Conservation (phyloP, 2,113 vertebrate genomes). For the Guaruba guarouba region DNA sequence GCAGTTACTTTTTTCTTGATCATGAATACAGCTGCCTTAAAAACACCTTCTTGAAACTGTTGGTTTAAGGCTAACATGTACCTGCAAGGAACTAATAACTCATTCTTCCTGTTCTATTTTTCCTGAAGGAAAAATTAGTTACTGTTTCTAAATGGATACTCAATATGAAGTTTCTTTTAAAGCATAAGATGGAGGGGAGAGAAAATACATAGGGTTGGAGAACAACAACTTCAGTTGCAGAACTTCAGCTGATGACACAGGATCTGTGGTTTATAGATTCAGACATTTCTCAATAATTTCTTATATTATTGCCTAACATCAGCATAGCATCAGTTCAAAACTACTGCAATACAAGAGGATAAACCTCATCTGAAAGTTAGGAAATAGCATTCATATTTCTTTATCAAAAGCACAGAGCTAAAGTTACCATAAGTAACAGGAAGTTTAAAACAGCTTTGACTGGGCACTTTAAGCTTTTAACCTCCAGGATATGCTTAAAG, state of each 20-base stretch:
- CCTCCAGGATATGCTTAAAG: neutral
- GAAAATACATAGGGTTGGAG: neutral
- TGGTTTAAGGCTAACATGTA: neutral
- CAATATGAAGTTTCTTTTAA: neutral
- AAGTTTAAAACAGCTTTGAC: neutral
- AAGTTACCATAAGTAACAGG: neutral
- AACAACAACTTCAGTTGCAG: neutral
- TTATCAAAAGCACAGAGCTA: neutral
- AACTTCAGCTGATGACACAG: neutral
- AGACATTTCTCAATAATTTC: neutral
- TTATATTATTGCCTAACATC: neutral
- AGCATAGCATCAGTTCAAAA: neutral
- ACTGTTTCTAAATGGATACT: neutral
- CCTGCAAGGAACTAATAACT: neutral
- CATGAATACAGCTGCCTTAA: neutral
- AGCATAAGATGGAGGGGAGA: neutral
- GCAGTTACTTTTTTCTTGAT: neutral
- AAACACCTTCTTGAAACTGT: neutral
- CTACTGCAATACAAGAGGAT: neutral
- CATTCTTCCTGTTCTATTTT: neutral
- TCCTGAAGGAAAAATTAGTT: neutral
- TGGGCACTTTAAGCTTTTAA: neutral
- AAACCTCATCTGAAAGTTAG: neutral
- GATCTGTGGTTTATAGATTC: neutral
- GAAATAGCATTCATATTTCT: neutral